A percentile compares a stretch with the other conserved stretches of the same genome.
These are phyloP conservation scores for Choreutis nemorana DNA, from an alignment of 2,888 invertebrate species.

Conservation along the genomic window DNA sequence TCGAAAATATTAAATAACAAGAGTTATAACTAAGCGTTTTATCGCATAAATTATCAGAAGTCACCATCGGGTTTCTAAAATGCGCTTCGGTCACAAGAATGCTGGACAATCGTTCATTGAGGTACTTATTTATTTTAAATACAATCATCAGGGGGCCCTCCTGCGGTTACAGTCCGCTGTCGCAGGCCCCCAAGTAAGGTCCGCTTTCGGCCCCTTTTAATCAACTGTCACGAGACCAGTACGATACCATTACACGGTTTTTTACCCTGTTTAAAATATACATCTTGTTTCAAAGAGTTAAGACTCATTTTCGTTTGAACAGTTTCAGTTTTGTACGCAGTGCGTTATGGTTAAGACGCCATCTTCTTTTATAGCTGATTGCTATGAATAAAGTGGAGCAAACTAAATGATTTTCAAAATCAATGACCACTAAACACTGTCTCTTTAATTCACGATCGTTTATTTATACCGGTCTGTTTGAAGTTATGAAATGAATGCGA, in stretches of 20 bases:
- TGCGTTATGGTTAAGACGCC: constrained; percentile 2
- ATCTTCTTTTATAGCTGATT: constrained; percentile 1
- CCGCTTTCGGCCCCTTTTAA: constrained; percentile 62
- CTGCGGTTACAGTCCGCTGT: constrained; percentile 55
- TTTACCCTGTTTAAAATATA: constrained; percentile 6
- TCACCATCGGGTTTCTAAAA: constrained; percentile 37
- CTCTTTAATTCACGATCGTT: too few relatives aligned
- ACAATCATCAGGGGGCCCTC: constrained; percentile 63
- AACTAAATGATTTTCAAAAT: too few relatives aligned
- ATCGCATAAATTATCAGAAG: constrained; percentile 32
- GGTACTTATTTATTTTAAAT: constrained; percentile 67
- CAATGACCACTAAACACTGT: too few relatives aligned
- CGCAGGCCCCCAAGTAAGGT: constrained; percentile 59
- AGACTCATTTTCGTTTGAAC: constrained; percentile 7
- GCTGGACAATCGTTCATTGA: constrained; percentile 64
- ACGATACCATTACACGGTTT: constrained; percentile 32
- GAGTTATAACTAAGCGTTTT: too few relatives aligned
- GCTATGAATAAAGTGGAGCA: constrained; percentile 7
- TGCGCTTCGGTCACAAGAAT: constrained; percentile 31
- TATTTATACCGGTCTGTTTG: too few relatives aligned
- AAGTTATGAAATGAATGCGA: too few relatives aligned
- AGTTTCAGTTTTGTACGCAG: constrained; percentile 1
- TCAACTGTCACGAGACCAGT: constrained; percentile 59
- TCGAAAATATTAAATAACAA: too few relatives aligned
- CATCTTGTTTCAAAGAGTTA: constrained; percentile 6